Conservation (phyloP, 2,113 vertebrate genomes). For the Vidua macroura region DNA sequence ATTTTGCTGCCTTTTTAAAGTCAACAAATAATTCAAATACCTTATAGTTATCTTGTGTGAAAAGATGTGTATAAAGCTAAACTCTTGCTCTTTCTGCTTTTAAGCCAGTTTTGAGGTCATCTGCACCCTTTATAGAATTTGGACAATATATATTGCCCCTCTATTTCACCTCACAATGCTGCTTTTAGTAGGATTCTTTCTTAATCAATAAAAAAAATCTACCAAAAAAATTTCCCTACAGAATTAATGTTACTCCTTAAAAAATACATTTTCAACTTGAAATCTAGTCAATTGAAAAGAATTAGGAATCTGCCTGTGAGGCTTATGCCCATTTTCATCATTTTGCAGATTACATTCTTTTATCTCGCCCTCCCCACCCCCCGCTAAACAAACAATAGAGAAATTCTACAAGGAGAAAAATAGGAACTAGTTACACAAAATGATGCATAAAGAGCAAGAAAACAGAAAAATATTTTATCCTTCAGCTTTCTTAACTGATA, state of each 20-base stretch:
- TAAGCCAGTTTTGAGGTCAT: background rate
- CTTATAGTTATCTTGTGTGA: background rate
- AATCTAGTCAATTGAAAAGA: background rate
- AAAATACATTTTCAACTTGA: background rate
- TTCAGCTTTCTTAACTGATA: background rate
- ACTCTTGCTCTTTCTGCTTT: background rate
- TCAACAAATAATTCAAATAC: background rate
- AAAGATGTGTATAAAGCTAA: background rate
- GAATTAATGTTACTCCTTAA: background rate
- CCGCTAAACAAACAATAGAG: conserved; percentile 12
- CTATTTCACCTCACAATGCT: background rate
- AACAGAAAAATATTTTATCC: background rate
- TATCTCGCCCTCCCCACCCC: background rate
- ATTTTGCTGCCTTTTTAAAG: background rate
- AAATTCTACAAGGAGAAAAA: background rate
- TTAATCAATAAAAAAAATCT: background rate
- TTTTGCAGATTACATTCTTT: conserved; percentile 31
- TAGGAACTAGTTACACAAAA: background rate
- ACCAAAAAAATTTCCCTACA: background rate
- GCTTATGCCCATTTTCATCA: background rate
- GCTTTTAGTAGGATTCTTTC: background rate
- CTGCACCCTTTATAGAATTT: background rate
- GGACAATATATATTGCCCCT: background rate
- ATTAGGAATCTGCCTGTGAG: background rate
- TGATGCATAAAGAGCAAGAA: background rate